Conservation (phyloP, 2,888 invertebrate species). For the Phrixothrix hirtus region DNA sequence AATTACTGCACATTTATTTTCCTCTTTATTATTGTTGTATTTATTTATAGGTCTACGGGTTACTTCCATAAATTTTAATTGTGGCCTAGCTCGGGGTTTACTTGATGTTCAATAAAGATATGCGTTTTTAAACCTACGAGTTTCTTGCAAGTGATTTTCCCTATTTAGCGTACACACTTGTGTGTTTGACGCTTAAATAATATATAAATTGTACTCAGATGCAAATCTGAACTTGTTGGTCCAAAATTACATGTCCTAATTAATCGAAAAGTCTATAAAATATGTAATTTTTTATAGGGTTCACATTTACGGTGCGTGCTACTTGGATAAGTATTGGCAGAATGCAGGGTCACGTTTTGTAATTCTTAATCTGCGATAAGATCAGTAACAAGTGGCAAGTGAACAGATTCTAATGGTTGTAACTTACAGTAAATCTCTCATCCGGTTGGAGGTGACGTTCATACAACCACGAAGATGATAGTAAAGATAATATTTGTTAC, state of each 20-base stretch:
- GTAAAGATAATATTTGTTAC: conserved; percentile 19
- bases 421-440: conserved; percentile 38
- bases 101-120: too few relatives aligned
- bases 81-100: background rate
- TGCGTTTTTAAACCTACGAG: too few relatives aligned
- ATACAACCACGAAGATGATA: conserved; percentile 21
- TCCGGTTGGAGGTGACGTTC: conserved; percentile 22
- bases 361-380: conserved; percentile 51
- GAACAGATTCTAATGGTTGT: conserved; percentile 52
- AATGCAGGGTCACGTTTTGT: conserved; percentile 55
- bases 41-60: conserved; percentile 23
- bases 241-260: too few relatives aligned
- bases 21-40: conserved; percentile 21
- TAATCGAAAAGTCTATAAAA: too few relatives aligned
- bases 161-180: too few relatives aligned
- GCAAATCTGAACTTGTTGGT: too few relatives aligned
- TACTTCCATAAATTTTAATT: conserved; percentile 21
- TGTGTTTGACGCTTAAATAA: too few relatives aligned
- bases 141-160: too few relatives aligned
- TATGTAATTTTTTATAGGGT: conserved; percentile 13
- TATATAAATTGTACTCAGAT: too few relatives aligned
- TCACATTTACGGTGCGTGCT: conserved; percentile 25
- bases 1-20: conserved; percentile 27
- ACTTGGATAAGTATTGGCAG: conserved; percentile 28
- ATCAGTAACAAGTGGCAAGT: conserved; percentile 54